phyloP scores from a whole-genome alignment of 2,113 vertebrate species.

The Malaclemys terrapin region DNA sequence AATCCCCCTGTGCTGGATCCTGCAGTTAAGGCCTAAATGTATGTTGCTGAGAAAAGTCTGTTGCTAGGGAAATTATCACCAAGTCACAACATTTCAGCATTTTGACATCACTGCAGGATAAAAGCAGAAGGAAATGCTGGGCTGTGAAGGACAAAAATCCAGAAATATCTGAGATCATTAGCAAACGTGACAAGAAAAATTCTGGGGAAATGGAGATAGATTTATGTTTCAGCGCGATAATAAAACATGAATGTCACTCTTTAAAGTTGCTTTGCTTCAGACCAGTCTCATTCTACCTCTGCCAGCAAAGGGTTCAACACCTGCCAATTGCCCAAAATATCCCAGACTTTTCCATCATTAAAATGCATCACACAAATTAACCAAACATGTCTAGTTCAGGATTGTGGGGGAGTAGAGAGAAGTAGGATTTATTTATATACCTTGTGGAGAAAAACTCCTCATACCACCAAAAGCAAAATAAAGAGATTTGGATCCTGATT shows the following conservation, averaged over 20 bases:
- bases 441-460: conserved; percentile 6
- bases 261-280: conserved; percentile 38
- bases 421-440: conserved; percentile 60
- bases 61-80: conserved; percentile 58
- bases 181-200: background rate
- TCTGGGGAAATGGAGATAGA: background rate
- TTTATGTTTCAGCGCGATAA: conserved; percentile 23
- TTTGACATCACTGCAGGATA: conserved; percentile 48
- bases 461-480: conserved; percentile 45
- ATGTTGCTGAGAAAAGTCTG: conserved; percentile 6
- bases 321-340: conserved; percentile 57
- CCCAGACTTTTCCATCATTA: conserved; percentile 58
- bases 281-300: conserved; percentile 17
- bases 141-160: conserved; percentile 7
- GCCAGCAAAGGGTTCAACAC: conserved; percentile 37
- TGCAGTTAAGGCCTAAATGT: conserved; percentile 32
- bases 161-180: conserved; percentile 25
- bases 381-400: conserved; percentile 6
- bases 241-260: background rate
- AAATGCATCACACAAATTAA: conserved; percentile 54
- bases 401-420: conserved; percentile 2
- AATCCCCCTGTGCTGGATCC: conserved; percentile 11
- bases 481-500: conserved; percentile 18
- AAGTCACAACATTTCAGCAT: conserved; percentile 40
- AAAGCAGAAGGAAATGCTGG: conserved; percentile 32